Evolutionary conservation across 2,888 invertebrate genomes (phyloP), one percentile per base, ranked within the genome.

Genomic region (Gymnosoma rotundatum): DNA sequence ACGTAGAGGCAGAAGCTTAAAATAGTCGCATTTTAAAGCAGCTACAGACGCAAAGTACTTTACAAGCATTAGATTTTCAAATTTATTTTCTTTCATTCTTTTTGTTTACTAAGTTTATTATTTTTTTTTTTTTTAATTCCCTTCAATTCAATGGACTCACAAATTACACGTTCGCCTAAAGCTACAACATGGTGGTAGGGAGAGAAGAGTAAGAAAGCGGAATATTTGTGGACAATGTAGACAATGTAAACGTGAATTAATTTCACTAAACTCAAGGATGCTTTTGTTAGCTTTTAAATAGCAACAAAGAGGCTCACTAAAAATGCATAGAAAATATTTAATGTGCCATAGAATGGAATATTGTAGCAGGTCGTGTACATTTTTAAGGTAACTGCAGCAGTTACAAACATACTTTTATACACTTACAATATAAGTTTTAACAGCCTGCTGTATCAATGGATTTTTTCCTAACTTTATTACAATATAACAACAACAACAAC

Each of bases 171-270:
- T 64, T 20, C 8, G 18, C 58, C 45, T 20, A 52, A 25, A 25
- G 21, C 21, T 50, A 56, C 5, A 14, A 21, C 52, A 12, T 8
- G 8, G 6, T 20, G 6, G 14, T 18, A 50, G 50, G 12, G 18
- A 18, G 4, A 12, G 5, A 67, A 32, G 36, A 66, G 25, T 7
- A 21, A n/a, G 21, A 14, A 36, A 50, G 6, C 7, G 42, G 25
- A 1, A 42, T 52, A 38, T 52, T 69, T 45, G 56, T 9, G 32
- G n/a, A 3, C 45, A 20, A 45, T 50, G 18, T 18, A 67, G 58
- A 60, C 50, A 52, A 67, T 78, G 52, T 69, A 69, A 61, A 50
- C 56, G 74, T 81, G 75, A 81, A 81, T 81, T 75, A 75, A 58
- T 75, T 81, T 64, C 45, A 60, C 18, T 60, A 20, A 45, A 63